A percentile compares a stretch with the other conserved stretches of the same genome.
These are phyloP conservation scores for Urocyon cinereoargenteus DNA, from an alignment of 2,797 vertebrate species.

Conservation along the genomic window DNA sequence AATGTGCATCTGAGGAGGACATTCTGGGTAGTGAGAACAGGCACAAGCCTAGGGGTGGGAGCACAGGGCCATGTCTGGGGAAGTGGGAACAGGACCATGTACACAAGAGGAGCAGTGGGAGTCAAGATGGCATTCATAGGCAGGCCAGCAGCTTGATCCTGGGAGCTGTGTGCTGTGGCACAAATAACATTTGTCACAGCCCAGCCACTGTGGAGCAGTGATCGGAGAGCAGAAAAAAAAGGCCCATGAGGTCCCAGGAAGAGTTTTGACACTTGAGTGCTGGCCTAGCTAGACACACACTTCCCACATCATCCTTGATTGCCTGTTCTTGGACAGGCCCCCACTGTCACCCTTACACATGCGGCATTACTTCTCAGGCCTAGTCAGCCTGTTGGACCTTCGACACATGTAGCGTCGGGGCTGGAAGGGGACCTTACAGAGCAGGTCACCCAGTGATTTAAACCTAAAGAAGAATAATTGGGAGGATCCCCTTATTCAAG, in stretches of 20 bases:
- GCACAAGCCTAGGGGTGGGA: background rate
- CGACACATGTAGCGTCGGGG: background rate
- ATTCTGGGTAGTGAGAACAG: background rate
- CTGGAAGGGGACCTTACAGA: background rate
- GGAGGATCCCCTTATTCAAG: background rate
- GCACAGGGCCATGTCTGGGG: background rate
- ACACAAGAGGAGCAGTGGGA: background rate
- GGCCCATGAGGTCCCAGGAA: background rate
- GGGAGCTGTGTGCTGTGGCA: background rate
- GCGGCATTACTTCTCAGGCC: background rate
- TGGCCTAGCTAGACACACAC: background rate
- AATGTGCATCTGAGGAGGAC: background rate
- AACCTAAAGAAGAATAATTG: background rate
- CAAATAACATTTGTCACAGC: fast-evolving
- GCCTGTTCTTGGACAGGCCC: background rate
- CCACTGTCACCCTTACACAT: background rate
- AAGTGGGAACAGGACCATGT: fast-evolving
- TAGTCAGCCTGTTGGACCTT: background rate
- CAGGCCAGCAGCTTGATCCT: background rate
- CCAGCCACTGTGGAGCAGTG: background rate
- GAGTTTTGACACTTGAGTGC: background rate
- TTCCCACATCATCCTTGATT: background rate
- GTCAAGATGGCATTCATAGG: fast-evolving
- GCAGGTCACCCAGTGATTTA: background rate
- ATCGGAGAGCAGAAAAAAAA: background rate